Base-by-base conservation (phyloP, 2,888 invertebrate genomes). In the Merodon equestris region DNA sequence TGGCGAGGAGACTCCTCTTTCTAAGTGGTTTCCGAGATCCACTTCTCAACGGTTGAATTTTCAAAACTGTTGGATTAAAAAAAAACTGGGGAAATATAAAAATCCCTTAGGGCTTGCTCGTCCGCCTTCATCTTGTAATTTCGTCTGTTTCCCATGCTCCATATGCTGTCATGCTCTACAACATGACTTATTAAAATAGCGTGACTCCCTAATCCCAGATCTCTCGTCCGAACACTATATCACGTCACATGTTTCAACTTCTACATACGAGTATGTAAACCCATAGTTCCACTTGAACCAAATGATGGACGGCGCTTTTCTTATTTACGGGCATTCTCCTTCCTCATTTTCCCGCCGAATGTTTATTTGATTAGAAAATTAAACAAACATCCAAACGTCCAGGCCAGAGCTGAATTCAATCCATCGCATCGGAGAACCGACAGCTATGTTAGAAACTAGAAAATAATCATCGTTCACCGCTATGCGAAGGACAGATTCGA, bases 181-280 rank as follows among this genome's bases (percentile, higher is more conserved):
- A 74, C 79, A 79, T 79, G 79, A 79, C 79, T 79, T 79, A 79
- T 79, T 74, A 79, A 79, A 79, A 79, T 79, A 79, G 79, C 79
- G 79, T 79, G 79, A 79, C 79, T 70, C 44, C 51, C 54, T 79
- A 74, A 79, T 79, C 79, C 67, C 45, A 60, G 68, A 79, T 79
- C 79, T 73, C 77, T 63, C 63, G 77, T 64, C 74, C 51, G 40
- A 45, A 45, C 38, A n/a, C 50, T 50, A 74, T 74, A 74, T 74
- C 3, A n/a, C n/a, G n/a, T n/a, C 67, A 74, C 67, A 74, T 74
- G 61, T n/a, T n/a, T n/a, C n/a, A n/a, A n/a, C n/a, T n/a, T 74
- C 57, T 19, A 67, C 34, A 54, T 68, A 15, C n/a, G n/a, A n/a
- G n/a, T n/a, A n/a, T n/a, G n/a, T n/a, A n/a, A n/a, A 48, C 64